Evolutionary conservation across 2,113 vertebrate species (phyloP).

Genomic region (Blennius ocellaris): DNA sequence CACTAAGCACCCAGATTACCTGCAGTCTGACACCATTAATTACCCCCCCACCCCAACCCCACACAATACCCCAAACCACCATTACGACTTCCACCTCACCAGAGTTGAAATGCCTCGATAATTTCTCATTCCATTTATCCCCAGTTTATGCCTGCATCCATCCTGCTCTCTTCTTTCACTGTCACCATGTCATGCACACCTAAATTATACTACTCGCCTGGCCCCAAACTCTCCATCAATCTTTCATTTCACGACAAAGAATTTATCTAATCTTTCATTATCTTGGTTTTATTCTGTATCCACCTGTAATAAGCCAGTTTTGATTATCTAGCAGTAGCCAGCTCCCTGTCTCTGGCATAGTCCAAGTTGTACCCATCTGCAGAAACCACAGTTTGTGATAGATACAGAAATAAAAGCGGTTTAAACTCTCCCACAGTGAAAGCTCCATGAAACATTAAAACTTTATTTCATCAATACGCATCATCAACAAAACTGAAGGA

Average conservation of each 20-base stretch:
- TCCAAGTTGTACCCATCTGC: no score
- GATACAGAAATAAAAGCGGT: no score
- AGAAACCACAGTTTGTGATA: no score
- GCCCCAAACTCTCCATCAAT: conserved; percentile 12
- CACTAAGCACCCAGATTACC: conserved; percentile 35
- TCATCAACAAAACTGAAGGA: background rate
- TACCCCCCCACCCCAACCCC: no score
- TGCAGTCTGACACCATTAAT: background rate
- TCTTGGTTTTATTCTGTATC: no score
- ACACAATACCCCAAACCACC: no score
- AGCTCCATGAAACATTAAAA: no score
- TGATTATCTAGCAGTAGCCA: no score
- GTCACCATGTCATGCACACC: conserved; percentile 29
- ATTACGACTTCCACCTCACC: conserved; percentile 10
- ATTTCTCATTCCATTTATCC: conserved; percentile 12
- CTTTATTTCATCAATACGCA: background rate
- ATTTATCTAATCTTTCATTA: no score
- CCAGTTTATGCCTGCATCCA: conserved; percentile 20
- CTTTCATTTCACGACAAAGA: conserved; percentile 10
- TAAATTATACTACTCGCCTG: conserved; percentile 7
- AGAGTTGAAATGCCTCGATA: background rate
- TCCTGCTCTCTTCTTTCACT: conserved; percentile 10
- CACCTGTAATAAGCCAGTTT: no score
- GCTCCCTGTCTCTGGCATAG: no score
- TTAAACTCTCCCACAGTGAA: no score